Evolutionary conservation across 2,113 vertebrate genomes (phyloP).

Genomic region (Piaya cayana): DNA sequence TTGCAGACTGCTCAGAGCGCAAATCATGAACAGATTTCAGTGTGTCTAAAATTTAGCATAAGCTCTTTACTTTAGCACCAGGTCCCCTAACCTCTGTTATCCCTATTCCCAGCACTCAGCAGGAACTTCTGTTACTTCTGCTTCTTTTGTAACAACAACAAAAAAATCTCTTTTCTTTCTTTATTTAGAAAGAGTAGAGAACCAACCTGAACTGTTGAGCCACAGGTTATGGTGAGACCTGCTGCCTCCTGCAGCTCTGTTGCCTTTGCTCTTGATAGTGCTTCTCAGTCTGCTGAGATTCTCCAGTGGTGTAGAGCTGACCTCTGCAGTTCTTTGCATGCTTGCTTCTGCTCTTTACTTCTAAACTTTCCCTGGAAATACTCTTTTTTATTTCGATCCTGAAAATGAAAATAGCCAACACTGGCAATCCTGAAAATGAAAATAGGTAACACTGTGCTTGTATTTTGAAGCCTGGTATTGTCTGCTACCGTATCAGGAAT

Average conservation of each 20-base stretch:
- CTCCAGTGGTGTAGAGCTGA: rapidly evolving
- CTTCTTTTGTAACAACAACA: background rate
- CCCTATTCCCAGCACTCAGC: background rate
- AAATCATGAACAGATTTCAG: background rate
- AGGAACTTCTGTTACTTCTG: background rate
- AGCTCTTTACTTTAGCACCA: background rate
- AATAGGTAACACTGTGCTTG: background rate
- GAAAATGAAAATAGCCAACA: background rate
- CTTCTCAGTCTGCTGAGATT: background rate
- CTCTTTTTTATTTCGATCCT: background rate
- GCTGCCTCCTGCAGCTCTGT: background rate
- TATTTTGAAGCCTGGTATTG: background rate
- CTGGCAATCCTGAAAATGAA: background rate
- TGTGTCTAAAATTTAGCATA: background rate
- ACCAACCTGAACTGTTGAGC: background rate
- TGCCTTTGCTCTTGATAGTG: rapidly evolving
- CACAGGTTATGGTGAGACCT: background rate
- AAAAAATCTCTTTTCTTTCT: background rate
- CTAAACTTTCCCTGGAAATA: background rate
- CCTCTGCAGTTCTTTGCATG: rapidly evolving
- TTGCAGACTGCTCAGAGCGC: background rate
- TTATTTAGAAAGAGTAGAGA: background rate
- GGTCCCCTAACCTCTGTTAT: too few relatives aligned
- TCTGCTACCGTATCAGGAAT: background rate
- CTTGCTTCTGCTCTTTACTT: background rate